phyloP scores from a whole-genome alignment of 2,797 vertebrate genomes.

The Diglossa cyanea region DNA sequence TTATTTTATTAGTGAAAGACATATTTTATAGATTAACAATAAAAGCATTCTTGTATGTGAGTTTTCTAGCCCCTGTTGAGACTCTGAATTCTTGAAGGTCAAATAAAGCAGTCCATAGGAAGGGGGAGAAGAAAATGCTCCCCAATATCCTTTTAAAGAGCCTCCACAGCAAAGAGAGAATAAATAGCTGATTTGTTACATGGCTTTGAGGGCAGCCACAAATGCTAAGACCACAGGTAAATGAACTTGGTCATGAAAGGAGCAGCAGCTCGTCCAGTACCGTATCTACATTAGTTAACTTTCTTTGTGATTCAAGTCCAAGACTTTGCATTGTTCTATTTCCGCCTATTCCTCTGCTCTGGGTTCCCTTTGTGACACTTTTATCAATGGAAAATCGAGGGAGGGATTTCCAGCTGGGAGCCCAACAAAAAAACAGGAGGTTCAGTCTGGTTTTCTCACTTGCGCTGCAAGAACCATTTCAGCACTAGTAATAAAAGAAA shows the following conservation, averaged over 20 bases:
- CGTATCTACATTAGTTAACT: slow-evolving; percentile 11
- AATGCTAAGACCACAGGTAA: slow-evolving; percentile 21
- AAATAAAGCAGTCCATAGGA: not conserved
- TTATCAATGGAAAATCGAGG: slow-evolving; percentile 60
- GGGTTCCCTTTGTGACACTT: slow-evolving; percentile 55
- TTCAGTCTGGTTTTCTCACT: slow-evolving; percentile 44
- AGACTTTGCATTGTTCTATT: slow-evolving; percentile 24
- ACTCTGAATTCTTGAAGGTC: slow-evolving; percentile 59
- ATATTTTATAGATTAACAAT: slow-evolving; percentile 42
- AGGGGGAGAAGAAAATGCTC: not conserved
- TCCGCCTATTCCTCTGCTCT: slow-evolving; percentile 35
- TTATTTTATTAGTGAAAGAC: slow-evolving; percentile 43
- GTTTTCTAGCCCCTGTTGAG: slow-evolving; percentile 7
- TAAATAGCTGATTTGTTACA: slow-evolving; percentile 5
- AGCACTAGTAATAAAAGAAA: slow-evolving; percentile 22
- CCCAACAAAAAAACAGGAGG: slow-evolving; percentile 50
- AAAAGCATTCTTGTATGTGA: slow-evolving; percentile 21
- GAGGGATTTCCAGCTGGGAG: slow-evolving; percentile 64
- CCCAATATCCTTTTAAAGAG: slow-evolving; percentile 6
- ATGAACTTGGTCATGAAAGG: slow-evolving; percentile 13
- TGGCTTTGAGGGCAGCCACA: not conserved
- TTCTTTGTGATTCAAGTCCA: slow-evolving; percentile 35
- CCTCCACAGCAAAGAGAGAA: not conserved
- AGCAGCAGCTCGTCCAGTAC: slow-evolving; percentile 3
- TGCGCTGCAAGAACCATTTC: not conserved